phyloP scores from a whole-genome alignment of 2,797 vertebrate species.

The Dicrostonyx torquatus region DNA sequence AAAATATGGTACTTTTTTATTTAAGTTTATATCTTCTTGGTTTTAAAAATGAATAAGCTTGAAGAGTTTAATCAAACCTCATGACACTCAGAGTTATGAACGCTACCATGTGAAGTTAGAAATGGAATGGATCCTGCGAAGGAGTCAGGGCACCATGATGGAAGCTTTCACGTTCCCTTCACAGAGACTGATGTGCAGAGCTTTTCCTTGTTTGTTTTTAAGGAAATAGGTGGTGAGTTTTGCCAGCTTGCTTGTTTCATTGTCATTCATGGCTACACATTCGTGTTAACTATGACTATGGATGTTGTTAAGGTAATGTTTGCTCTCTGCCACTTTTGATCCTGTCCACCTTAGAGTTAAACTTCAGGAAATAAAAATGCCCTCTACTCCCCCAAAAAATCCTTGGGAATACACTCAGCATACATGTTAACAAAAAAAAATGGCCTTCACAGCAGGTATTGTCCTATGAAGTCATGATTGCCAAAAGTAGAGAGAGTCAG shows the following conservation, averaged over 20 bases:
- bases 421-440: neutral
- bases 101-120: neutral
- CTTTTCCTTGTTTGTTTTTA: neutral
- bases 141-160: neutral
- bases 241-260: neutral
- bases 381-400: neutral
- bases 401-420: neutral
- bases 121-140: neutral
- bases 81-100: neutral
- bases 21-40: constrained; percentile 49
- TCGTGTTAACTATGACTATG: neutral
- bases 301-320: constrained; percentile 39
- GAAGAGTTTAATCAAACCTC: constrained; percentile 49
- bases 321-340: neutral
- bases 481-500: neutral
- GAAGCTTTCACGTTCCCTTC: neutral
- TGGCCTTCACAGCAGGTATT: neutral
- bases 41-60: constrained; percentile 38
- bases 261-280: neutral
- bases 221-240: neutral
- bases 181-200: neutral
- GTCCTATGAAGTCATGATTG: neutral
- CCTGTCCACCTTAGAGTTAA: neutral
- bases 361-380: constrained; percentile 35
- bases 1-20: constrained; percentile 35